These are phyloP conservation scores for Apostichopus californicus DNA, from an alignment of 35 echinoderm and acorn worm genomes.

Conservation along the genomic window DNA sequence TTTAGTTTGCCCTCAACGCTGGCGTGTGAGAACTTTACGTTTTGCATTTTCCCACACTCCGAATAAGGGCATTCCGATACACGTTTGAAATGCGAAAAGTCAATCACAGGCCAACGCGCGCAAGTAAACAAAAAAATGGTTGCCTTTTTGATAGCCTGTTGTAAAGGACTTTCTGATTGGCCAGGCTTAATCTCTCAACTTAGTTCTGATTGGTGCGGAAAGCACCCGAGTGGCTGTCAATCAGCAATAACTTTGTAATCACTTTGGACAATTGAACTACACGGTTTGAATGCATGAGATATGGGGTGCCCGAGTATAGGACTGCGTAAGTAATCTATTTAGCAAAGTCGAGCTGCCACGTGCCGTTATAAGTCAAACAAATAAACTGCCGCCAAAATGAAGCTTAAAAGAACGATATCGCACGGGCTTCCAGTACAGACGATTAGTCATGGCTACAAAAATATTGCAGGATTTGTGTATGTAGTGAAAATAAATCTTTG, in stretches of 20 bases:
- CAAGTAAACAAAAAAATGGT: slow-evolving; percentile 1
- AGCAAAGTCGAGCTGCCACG: slow-evolving; percentile 11
- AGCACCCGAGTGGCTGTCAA: slow-evolving; percentile 18
- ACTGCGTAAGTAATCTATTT: slow-evolving; percentile 34
- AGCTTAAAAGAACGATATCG: not conserved
- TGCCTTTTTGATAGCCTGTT: slow-evolving; percentile 13
- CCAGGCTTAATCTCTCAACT: slow-evolving; percentile 10
- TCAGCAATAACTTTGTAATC: slow-evolving; percentile 42
- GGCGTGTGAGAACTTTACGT: slow-evolving; percentile 40
- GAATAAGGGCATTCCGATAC: slow-evolving; percentile 40
- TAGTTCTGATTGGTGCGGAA: slow-evolving; percentile 25
- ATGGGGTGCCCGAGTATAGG: not conserved
- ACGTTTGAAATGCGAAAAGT: slow-evolving; percentile 35
- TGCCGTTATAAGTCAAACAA: slow-evolving; percentile 48
- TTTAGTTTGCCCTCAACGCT: slow-evolving; percentile 41
- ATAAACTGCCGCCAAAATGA: slow-evolving; percentile 20
- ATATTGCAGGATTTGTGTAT: slow-evolving; percentile 26
- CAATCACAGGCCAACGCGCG: slow-evolving; percentile 19
- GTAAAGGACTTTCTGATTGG: slow-evolving; percentile 16
- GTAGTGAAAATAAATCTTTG: slow-evolving; percentile 32
- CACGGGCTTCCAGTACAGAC: slow-evolving; percentile 23
- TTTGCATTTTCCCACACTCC: slow-evolving; percentile 49
- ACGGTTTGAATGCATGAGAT: slow-evolving; percentile 40
- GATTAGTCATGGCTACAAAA: slow-evolving; percentile 37
- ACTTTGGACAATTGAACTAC: slow-evolving; percentile 35